Base-by-base conservation (phyloP, 2,797 vertebrate species). In the Etheostoma nigrum region DNA sequence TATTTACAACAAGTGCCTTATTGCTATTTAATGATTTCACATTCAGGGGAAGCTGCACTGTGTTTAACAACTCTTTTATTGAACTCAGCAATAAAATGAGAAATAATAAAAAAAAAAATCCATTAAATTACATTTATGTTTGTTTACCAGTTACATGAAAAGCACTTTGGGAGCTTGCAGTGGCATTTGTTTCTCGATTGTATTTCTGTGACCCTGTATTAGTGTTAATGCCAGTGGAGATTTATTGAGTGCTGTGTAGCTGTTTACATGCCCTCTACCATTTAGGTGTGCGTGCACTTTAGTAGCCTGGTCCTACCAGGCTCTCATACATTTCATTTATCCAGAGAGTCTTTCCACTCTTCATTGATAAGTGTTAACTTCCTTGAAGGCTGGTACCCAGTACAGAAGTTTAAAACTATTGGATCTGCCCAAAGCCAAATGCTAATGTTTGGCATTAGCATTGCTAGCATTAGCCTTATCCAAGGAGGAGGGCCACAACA, bases 1-100 rank as follows among this genome's bases (percentile, higher is more conserved):
- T 33, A 27, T 70, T 74, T 65, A 59, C 53, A 58, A 14, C 47
- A 10, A 65, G 55, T 54, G 60, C 78, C 12, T 73, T 48, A 76
- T 57, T 67, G 61, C 59, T 44, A 5, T 59, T 74, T 57, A 67
- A 36, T 4, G 21, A 68, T 68, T 76, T 75, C 36, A 52, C 0
- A 49, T 57, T 67, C 23, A 42, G 23, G 3, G 12, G n/a, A 40
- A 30, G 49, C 48, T 55, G 16, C 27, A 16, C 14, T 36, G 25
- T 67, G 44, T 60, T 70, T 67, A 61, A 55, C 47, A 54, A 33
- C 44, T 25, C 52, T 16, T 60, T 76, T 44, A 73, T 74, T 2
- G 10, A 79, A 45, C 19, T 10, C 14, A 64, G 53, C 47, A 42
- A 63, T 65, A 40, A 52, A 52, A 74, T 40, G 11, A 48, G 16